phyloP scores from a whole-genome alignment of 37 sponge, comb jelly and placozoan genomes.

The Haliclona indistincta region DNA sequence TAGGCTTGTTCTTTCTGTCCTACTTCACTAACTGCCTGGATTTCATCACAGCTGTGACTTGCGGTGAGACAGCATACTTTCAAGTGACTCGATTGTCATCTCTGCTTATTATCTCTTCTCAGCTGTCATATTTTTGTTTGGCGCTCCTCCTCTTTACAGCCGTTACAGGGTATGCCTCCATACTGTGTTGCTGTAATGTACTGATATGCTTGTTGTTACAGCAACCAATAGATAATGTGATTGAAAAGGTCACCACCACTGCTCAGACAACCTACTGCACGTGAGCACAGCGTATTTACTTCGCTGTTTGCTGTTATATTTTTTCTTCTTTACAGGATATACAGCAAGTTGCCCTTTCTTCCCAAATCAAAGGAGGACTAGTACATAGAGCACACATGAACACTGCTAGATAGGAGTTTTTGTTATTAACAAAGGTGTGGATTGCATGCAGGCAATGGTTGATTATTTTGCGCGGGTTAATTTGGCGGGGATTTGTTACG shows the following conservation, averaged over 20 bases:
- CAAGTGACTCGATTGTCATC: background rate
- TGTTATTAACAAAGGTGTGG: too few species aligned
- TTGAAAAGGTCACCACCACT: background rate
- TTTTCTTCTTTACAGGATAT: background rate
- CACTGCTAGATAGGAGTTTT: too few species aligned
- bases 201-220: background rate
- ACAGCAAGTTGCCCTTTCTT: background rate
- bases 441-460: too few species aligned
- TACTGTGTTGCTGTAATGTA: background rate
- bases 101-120: background rate
- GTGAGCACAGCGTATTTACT: background rate
- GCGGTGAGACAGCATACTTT: constrained; percentile 38
- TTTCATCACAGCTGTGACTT: constrained; percentile 39
- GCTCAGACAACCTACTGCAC: background rate
- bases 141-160: background rate
- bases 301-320: too few species aligned
- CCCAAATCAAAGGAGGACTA: background rate
- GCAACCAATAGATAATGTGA: background rate
- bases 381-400: too few species aligned
- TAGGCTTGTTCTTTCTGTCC: constrained; percentile 49
- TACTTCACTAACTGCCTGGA: constrained; percentile 68
- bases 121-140: background rate
- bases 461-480: too few species aligned
- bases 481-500: too few species aligned
- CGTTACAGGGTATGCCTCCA: background rate